Evolutionary conservation across 2,113 vertebrate genomes (phyloP), one percentile per base, ranked within the genome.

Genomic region (Benitochromis conjunctus): DNA sequence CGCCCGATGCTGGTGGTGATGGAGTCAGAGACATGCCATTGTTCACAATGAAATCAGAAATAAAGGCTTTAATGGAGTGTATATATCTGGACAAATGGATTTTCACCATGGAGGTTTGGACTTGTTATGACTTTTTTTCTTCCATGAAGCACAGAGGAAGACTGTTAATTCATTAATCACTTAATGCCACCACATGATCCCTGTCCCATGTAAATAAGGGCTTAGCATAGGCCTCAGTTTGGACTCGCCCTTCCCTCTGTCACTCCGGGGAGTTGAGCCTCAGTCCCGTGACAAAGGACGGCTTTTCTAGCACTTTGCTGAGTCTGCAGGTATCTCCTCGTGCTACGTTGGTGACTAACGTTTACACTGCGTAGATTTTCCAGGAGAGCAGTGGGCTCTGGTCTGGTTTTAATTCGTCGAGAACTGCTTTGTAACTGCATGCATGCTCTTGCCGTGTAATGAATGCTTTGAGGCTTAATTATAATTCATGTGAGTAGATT

Each of bases 241-340:
- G 54, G 54, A 74, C 78, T 62, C 54, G 7, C 12, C 54, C 48
- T 57, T 38, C 54, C 36, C 21, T 34, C 11, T 55, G 9, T 13
- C 46, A 19, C 82, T 83, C 36, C 5, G 29, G 85, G 56, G 87
- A 83, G 6, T 76, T 5, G 36, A 51, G 51, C 48, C 78, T 79
- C 41, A 26, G 38, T 71, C 43, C 84, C 62, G 41, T 38, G 38
- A 85, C 34, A 48, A 56, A 89, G 29, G 60, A 58, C 36, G 41
- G 58, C 53, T 83, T 87, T 82, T 80, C 34, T 80, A 81, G 51
- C 53, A 60, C 56, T 87, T 21, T 58, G 79, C 80, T 82, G 78
- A 86, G 78, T 43, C 81, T 86, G 91, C 64, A 83, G 74, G 57
- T 66, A 7, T 38, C 66, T 55, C 29, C 43, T 77, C 24, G 38